These are phyloP conservation scores for Mustela erminea DNA, from an alignment of 2,797 vertebrate species.

Conservation along the genomic window DNA sequence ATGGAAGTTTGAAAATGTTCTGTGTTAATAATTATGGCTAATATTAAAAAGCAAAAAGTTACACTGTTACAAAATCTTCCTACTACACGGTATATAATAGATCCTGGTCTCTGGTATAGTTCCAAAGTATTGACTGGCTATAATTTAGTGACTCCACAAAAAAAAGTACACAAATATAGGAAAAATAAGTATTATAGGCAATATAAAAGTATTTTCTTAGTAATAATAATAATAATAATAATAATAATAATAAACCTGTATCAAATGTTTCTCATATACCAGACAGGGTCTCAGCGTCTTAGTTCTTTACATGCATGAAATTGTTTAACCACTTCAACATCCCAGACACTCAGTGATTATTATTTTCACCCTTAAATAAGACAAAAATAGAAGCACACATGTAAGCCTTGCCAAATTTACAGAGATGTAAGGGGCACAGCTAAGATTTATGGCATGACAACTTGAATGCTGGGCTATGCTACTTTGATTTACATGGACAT, in stretches of 20 bases:
- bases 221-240: no score
- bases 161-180: neutral
- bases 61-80: neutral
- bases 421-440: neutral
- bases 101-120: neutral
- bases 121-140: neutral
- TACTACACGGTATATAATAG: neutral
- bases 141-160: neutral
- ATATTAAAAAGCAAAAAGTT: neutral
- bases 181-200: neutral
- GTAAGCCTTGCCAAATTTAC: neutral
- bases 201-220: neutral
- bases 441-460: neutral
- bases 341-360: neutral
- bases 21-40: neutral
- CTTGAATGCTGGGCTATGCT: neutral
- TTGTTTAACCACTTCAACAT: neutral
- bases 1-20: neutral
- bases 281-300: neutral
- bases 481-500: neutral
- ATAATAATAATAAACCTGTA: neutral
- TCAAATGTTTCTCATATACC: neutral
- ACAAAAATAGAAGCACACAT: neutral
- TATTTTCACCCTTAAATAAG: constrained; percentile 29
- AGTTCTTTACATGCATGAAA: neutral